Evolutionary conservation across 1,140 invertebrate species (phyloP).

Genomic region (Medauroidea extradentata): DNA sequence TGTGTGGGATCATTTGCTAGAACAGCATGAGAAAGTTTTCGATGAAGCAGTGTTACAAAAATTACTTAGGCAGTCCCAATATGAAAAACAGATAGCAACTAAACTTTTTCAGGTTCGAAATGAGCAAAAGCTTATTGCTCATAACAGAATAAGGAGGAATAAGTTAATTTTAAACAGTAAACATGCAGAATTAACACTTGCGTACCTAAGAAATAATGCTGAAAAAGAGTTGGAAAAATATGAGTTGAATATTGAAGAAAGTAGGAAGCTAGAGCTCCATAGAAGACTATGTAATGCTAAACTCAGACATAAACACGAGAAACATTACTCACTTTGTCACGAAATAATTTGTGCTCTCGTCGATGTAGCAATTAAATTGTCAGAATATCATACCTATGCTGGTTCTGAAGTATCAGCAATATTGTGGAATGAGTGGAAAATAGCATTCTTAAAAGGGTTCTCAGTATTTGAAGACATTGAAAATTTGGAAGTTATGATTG

Average conservation of each 20-base stretch:
- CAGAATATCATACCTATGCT: conserved; percentile 43
- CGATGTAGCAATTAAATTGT: conserved; percentile 47
- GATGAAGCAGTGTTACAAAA: conserved; percentile 48
- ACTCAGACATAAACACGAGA: conserved; percentile 41
- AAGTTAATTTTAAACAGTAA: conserved; percentile 43
- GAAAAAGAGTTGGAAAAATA: conserved; percentile 39
- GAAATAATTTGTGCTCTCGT: conserved; percentile 47
- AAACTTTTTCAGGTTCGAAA: conserved; percentile 54
- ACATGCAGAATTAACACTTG: conserved; percentile 44
- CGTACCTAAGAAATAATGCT: conserved; percentile 44
- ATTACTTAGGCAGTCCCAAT: conserved; percentile 53
- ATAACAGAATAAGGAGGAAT: conserved; percentile 47
- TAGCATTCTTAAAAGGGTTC: conserved; percentile 47
- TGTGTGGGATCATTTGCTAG: conserved; percentile 38
- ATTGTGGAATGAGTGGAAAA: conserved; percentile 49
- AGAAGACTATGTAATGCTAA: conserved; percentile 46
- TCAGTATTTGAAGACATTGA: conserved; percentile 47
- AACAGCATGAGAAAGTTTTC: conserved; percentile 46
- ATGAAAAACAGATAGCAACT: conserved; percentile 57
- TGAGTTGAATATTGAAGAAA: conserved; percentile 49
- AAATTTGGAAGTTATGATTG: conserved; percentile 1
- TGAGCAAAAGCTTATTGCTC: conserved; percentile 47
- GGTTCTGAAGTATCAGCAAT: conserved; percentile 42
- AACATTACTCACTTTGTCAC: conserved; percentile 46
- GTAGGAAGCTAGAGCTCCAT: conserved; percentile 48